A percentile compares a stretch with the other conserved stretches of the same genome.
Conservation (phyloP, 2,888 invertebrate genomes). For the Dasysyrphus tricinctus region DNA sequence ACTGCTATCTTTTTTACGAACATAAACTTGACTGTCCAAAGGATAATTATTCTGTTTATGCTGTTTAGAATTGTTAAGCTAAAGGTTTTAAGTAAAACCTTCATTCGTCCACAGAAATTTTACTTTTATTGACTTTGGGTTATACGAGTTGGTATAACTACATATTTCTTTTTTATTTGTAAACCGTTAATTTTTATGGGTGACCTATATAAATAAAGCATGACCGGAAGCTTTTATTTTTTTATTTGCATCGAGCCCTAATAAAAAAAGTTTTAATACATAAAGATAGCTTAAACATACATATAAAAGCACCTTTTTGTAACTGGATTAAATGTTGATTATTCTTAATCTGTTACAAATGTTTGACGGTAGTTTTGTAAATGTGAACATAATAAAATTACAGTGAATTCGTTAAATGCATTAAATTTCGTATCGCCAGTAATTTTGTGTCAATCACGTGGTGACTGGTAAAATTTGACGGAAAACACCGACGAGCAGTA, state of each 20-base stretch:
- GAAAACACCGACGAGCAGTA: too few species aligned
- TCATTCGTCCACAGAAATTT: background rate
- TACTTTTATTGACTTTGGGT: background rate
- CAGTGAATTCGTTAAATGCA: too few species aligned
- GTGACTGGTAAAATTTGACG: too few species aligned
- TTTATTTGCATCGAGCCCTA: background rate
- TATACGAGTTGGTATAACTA: background rate
- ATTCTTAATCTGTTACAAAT: background rate
- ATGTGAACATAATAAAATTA: too few species aligned
- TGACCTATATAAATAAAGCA: background rate
- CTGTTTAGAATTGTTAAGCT: background rate
- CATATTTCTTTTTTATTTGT: slow-evolving; percentile 4
- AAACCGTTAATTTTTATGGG: slow-evolving; percentile 5
- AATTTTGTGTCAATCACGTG: too few species aligned
- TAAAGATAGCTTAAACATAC: background rate
- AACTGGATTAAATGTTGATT: background rate
- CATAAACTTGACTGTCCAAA: background rate
- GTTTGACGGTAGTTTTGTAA: too few species aligned
- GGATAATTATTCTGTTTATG: slow-evolving; percentile 21
- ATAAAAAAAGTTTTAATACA: background rate
- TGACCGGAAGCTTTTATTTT: slow-evolving; percentile 6
- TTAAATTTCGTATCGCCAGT: too few species aligned
- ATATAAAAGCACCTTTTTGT: background rate
- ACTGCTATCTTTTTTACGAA: background rate
- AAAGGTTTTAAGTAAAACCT: background rate